Evolutionary conservation across 2,797 vertebrate species (phyloP).

Genomic region (Lacerta viridis): DNA sequence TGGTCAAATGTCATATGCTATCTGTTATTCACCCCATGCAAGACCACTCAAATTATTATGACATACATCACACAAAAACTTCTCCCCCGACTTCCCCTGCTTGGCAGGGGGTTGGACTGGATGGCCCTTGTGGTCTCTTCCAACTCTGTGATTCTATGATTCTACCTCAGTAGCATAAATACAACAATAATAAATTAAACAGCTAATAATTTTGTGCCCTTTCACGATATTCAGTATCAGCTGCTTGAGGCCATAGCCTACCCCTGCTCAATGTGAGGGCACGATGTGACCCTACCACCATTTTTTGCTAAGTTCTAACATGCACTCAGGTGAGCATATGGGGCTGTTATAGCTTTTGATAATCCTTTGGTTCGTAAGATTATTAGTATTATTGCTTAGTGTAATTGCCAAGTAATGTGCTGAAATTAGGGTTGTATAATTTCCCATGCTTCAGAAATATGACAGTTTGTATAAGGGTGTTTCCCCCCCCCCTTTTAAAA

Average conservation of each 20-base stretch:
- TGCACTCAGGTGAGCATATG: not conserved
- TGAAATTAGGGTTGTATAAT: constrained; percentile 8
- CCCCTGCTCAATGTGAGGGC: not conserved
- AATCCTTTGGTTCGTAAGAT: not conserved
- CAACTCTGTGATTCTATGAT: too few relatives aligned
- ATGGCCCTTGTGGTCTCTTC: too few relatives aligned
- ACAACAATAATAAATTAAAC: not conserved
- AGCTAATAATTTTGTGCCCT: not conserved
- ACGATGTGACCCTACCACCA: not conserved
- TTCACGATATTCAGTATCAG: not conserved
- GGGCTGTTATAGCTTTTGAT: not conserved
- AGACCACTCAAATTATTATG: too few relatives aligned
- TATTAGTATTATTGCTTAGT: not conserved
- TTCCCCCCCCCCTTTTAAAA: not conserved
- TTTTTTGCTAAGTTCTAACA: not conserved
- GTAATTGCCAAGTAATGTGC: constrained; percentile 7
- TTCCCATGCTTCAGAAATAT: constrained; percentile 18
- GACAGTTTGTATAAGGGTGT: not conserved
- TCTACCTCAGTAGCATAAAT: too few relatives aligned
- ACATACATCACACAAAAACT: too few relatives aligned
- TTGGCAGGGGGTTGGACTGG: too few relatives aligned
- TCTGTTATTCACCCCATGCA: not conserved
- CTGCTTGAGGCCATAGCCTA: too few relatives aligned
- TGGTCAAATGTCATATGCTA: not conserved
- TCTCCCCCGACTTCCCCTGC: too few relatives aligned